Percentiles rank a stretch among this genome's conserved stretches.
phyloP scores from a whole-genome alignment of 2,888 invertebrate genomes.

The Ectemnius lituratus region DNA sequence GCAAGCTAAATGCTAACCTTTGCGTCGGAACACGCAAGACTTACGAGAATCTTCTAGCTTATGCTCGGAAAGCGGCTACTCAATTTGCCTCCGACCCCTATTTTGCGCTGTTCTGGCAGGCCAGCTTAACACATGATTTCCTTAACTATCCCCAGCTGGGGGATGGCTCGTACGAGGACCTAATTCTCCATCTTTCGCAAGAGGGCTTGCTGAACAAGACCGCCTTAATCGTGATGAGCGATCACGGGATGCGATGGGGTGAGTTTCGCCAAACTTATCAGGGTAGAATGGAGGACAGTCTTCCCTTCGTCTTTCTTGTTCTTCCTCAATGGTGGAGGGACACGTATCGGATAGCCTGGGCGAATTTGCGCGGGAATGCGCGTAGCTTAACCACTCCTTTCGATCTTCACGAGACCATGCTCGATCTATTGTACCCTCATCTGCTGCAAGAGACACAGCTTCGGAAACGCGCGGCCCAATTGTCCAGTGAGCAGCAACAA shows the following conservation, averaged over 20 bases:
- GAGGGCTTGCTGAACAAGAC: constrained; percentile 83
- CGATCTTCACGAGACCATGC: constrained; percentile 89
- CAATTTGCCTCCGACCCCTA: constrained; percentile 82
- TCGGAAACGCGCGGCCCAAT: constrained; percentile 70
- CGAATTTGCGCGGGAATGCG: constrained; percentile 84
- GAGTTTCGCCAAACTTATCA: constrained; percentile 90
- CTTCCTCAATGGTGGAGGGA: constrained; percentile 86
- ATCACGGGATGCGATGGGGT: constrained; percentile 95
- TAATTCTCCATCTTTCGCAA: constrained; percentile 79
- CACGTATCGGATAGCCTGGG: constrained; percentile 81
- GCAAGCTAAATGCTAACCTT: constrained; percentile 82
- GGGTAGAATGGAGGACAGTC: constrained; percentile 91
- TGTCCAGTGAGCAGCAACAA: constrained; percentile 61
- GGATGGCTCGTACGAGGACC: constrained; percentile 82
- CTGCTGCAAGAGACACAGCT: constrained; percentile 77
- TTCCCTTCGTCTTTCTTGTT: constrained; percentile 88
- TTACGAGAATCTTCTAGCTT: constrained; percentile 86
- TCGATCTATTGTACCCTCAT: constrained; percentile 82
- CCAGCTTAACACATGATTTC: constrained; percentile 90
- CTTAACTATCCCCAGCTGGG: constrained; percentile 88
- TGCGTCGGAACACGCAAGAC: constrained; percentile 86
- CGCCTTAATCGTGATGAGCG: constrained; percentile 87
- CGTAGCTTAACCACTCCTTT: constrained; percentile 89
- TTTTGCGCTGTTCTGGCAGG: constrained; percentile 92
- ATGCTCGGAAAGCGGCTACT: constrained; percentile 83